Evolutionary conservation across 2,888 invertebrate genomes (phyloP).

Genomic region (Apamea monoglypha): DNA sequence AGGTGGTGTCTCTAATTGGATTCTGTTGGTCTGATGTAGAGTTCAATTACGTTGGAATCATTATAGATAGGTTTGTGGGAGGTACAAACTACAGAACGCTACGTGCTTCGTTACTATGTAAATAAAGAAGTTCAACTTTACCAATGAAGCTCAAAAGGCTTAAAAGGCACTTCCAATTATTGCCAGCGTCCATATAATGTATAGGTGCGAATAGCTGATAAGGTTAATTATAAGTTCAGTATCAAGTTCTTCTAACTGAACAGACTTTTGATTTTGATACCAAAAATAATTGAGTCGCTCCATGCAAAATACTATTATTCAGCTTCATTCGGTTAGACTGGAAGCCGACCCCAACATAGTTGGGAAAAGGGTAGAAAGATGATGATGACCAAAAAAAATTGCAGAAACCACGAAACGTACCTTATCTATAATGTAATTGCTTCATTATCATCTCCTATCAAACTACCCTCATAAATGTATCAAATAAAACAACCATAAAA

Average conservation of each 20-base stretch:
- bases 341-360: too few species aligned
- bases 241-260: too few species aligned
- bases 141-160: too few species aligned
- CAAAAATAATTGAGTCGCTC: too few species aligned
- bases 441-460: neutral
- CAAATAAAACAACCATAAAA: conserved; percentile 28
- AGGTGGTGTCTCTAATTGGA: conserved; percentile 42
- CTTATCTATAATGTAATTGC: neutral
- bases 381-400: neutral
- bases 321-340: too few species aligned
- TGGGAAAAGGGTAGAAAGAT: too few species aligned
- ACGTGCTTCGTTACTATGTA: neutral
- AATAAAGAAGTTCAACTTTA: neutral
- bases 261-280: neutral
- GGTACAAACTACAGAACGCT: neutral
- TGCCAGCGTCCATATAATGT: too few species aligned
- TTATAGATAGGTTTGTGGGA: conserved; percentile 5
- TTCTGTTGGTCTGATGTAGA: conserved; percentile 9
- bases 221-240: neutral
- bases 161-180: too few species aligned
- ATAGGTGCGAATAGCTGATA: neutral
- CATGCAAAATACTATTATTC: too few species aligned
- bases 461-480: conserved; percentile 20
- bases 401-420: neutral
- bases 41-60: conserved; percentile 5